Conservation (phyloP, 1,140 invertebrate genomes). For the Drosophila auraria region DNA sequence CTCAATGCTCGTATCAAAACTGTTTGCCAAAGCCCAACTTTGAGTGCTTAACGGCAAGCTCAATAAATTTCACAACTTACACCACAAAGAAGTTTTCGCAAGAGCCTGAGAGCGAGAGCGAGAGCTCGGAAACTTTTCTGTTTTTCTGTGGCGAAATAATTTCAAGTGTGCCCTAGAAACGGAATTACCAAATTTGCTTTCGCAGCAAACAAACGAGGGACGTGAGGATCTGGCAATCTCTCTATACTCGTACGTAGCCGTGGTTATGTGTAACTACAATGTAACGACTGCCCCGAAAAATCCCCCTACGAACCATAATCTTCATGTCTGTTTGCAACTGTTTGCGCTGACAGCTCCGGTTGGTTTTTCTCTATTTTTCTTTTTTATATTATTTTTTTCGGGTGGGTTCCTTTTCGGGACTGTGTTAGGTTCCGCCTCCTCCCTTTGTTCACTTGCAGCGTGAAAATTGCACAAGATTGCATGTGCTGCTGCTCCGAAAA, state of each 20-base stretch:
- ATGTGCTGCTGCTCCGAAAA: slow-evolving; percentile 69
- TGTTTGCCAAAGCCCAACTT: slow-evolving; percentile 36
- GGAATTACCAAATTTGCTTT: slow-evolving; percentile 54
- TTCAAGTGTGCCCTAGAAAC: slow-evolving; percentile 38
- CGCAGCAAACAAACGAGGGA: slow-evolving; percentile 41
- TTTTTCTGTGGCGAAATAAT: slow-evolving; percentile 29
- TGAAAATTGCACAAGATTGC: slow-evolving; percentile 80
- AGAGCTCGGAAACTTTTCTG: slow-evolving; percentile 18
- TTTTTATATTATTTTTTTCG: neutral
- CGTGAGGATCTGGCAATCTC: slow-evolving; percentile 46
- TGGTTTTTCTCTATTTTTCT: slow-evolving; percentile 21
- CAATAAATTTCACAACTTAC: slow-evolving; percentile 44
- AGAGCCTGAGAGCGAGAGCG: neutral
- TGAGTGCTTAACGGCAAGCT: slow-evolving; percentile 39
- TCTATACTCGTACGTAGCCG: slow-evolving; percentile 11
- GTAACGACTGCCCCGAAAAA: slow-evolving; percentile 38
- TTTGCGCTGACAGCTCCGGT: slow-evolving; percentile 71
- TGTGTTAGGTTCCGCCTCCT: slow-evolving; percentile 21
- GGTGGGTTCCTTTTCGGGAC: neutral
- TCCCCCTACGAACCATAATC: slow-evolving; percentile 63
- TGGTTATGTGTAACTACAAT: slow-evolving; percentile 38
- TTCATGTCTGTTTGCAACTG: slow-evolving; percentile 80
- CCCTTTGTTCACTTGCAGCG: slow-evolving; percentile 44
- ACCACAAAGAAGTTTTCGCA: slow-evolving; percentile 35
- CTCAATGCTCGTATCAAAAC: slow-evolving; percentile 27